These are phyloP conservation scores for Drosophila nasuta DNA, from an alignment of 1,140 invertebrate species.

Conservation along the genomic window DNA sequence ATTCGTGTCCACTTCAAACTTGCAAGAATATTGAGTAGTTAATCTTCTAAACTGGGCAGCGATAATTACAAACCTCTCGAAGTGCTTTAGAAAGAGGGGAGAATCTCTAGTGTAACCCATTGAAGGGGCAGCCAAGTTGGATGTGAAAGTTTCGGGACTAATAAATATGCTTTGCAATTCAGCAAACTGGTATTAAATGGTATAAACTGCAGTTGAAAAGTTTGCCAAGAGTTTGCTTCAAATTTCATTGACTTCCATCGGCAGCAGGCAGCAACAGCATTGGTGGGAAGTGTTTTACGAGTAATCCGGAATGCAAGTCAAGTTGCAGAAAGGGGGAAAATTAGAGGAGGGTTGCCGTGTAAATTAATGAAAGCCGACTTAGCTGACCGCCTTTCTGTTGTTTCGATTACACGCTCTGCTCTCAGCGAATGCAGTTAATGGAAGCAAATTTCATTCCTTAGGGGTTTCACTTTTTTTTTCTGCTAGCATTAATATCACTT, in stretches of 20 bases:
- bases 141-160: conserved; percentile 35
- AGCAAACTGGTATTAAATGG: conserved; percentile 45
- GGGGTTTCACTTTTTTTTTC: conserved; percentile 14
- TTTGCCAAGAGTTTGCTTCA: conserved; percentile 38
- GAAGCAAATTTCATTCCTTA: not conserved
- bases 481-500: conserved; percentile 70
- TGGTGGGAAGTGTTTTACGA: conserved; percentile 49
- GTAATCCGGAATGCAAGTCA: conserved; percentile 57
- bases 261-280: conserved; percentile 14
- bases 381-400: conserved; percentile 64
- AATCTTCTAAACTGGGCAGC: not conserved
- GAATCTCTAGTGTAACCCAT: not conserved
- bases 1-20: not conserved
- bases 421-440: conserved; percentile 43
- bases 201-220: conserved; percentile 55
- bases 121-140: not conserved
- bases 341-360: conserved; percentile 19
- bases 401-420: conserved; percentile 67
- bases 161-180: conserved; percentile 50
- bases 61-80: not conserved
- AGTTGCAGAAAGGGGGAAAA: conserved; percentile 16
- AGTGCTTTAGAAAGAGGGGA: not conserved
- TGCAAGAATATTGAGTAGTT: not conserved
- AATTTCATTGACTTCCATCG: conserved; percentile 37
- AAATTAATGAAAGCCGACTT: conserved; percentile 67